Evolutionary conservation across 1,140 invertebrate genomes (phyloP).

Genomic region (Proctacanthus coquilletti): DNA sequence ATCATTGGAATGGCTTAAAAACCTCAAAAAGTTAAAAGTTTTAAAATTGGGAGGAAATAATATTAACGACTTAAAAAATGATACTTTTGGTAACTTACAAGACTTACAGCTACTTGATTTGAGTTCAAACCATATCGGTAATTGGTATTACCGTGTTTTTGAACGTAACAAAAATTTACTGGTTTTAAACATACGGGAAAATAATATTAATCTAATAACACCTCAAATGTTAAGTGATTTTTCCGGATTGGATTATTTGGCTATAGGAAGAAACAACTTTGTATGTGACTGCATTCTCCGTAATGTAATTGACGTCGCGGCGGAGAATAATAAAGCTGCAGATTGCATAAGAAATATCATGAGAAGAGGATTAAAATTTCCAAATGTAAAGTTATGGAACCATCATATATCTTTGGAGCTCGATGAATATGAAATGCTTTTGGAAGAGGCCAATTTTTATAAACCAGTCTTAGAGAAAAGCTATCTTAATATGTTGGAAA

Average conservation of each 20-base stretch:
- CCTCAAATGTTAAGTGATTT: constrained; percentile 32
- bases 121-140: constrained; percentile 32
- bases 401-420: no score
- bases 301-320: constrained; percentile 31
- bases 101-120: constrained; percentile 35
- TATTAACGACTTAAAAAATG: constrained; percentile 19
- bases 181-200: constrained; percentile 30
- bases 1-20: constrained; percentile 21
- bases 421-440: no score
- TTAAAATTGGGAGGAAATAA: constrained; percentile 32
- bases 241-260: constrained; percentile 22
- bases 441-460: no score
- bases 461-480: no score
- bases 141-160: constrained; percentile 32
- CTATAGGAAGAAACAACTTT: constrained; percentile 34
- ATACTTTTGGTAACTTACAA: constrained; percentile 16
- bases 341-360: constrained; percentile 17
- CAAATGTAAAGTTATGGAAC: no score
- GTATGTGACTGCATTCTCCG: constrained; percentile 35
- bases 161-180: constrained; percentile 24
- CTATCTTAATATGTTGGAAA: no score
- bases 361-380: no score
- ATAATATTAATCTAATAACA: constrained; percentile 36
- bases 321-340: constrained; percentile 16
- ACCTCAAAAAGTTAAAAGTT: constrained; percentile 29